phyloP scores from a whole-genome alignment of 1,140 invertebrate species.

The Drosophila santomea region DNA sequence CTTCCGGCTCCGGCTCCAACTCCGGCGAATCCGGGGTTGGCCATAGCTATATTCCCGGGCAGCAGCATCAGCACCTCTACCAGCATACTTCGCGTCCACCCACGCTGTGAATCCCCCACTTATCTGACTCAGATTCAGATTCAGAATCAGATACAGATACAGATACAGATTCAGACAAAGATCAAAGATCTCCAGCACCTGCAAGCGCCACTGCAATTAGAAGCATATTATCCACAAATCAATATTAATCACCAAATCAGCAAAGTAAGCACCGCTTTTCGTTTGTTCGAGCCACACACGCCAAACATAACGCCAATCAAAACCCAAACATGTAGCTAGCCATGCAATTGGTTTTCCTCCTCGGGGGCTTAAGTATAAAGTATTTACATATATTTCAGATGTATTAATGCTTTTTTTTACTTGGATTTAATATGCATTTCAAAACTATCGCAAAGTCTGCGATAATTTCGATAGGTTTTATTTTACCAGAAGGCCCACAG shows the following conservation, averaged over 20 bases:
- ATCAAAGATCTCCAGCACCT: slow-evolving; percentile 22
- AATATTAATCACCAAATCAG: slow-evolving; percentile 49
- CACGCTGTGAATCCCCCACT: slow-evolving; percentile 58
- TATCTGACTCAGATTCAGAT: background rate
- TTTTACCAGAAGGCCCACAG: too few species aligned
- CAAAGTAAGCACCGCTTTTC: slow-evolving; percentile 60
- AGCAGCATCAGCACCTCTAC: slow-evolving; percentile 68
- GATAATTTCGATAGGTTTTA: background rate
- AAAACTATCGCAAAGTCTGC: background rate
- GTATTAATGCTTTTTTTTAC: background rate
- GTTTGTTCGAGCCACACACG: slow-evolving; percentile 30
- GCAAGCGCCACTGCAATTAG: slow-evolving; percentile 48
- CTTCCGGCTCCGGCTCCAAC: slow-evolving; percentile 22
- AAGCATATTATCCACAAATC: slow-evolving; percentile 51
- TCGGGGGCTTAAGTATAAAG: background rate
- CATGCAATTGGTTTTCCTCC: background rate
- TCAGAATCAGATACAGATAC: too few species aligned
- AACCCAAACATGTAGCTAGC: slow-evolving; percentile 3
- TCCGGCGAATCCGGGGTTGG: slow-evolving; percentile 29
- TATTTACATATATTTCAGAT: background rate
- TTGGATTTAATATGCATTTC: background rate
- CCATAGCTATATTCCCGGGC: slow-evolving; percentile 34
- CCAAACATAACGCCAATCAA: slow-evolving; percentile 12
- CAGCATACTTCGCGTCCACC: slow-evolving; percentile 73
- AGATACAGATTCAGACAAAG: too few species aligned